A percentile compares a stretch with the other conserved stretches of the same genome.
phyloP scores from a whole-genome alignment of 1,140 invertebrate genomes.

The Pissodes strobi region DNA sequence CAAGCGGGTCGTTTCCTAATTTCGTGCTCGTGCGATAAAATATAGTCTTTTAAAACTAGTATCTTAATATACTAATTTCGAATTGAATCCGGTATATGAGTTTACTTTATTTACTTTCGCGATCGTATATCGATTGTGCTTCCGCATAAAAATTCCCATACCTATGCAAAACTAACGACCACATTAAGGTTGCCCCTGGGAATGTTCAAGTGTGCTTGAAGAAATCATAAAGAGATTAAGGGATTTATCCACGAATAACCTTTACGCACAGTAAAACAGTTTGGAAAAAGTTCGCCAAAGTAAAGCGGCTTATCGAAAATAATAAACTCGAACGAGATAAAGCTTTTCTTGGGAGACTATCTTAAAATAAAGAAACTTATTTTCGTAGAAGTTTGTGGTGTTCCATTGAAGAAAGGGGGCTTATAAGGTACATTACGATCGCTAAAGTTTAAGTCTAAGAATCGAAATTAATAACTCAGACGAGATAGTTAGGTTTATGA shows the following conservation, averaged over 20 bases:
- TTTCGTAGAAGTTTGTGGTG: slow-evolving; percentile 6
- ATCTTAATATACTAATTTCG: no score
- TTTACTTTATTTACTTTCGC: not conserved
- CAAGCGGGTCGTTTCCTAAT: no score
- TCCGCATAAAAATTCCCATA: slow-evolving; percentile 10
- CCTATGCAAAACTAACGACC: slow-evolving; percentile 31
- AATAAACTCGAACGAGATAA: slow-evolving; percentile 30
- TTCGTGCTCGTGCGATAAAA: no score
- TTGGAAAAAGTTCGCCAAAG: slow-evolving; percentile 31
- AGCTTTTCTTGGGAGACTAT: slow-evolving; percentile 16
- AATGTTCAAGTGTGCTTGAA: slow-evolving; percentile 30
- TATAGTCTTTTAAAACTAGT: no score
- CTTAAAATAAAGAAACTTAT: slow-evolving; percentile 21
- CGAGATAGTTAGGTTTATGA: no score
- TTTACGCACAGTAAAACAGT: slow-evolving; percentile 38
- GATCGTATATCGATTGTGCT: not conserved
- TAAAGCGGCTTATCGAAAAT: slow-evolving; percentile 41
- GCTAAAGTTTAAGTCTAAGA: no score
- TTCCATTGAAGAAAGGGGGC: not conserved
- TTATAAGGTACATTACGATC: no score
- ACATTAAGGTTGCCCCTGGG: slow-evolving; percentile 26
- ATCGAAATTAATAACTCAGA: no score
- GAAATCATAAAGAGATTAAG: slow-evolving; percentile 42
- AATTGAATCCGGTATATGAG: not conserved
- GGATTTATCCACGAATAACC: slow-evolving; percentile 37